phyloP scores from a whole-genome alignment of 2,113 vertebrate species.

The Muntiacus muntjak region DNA sequence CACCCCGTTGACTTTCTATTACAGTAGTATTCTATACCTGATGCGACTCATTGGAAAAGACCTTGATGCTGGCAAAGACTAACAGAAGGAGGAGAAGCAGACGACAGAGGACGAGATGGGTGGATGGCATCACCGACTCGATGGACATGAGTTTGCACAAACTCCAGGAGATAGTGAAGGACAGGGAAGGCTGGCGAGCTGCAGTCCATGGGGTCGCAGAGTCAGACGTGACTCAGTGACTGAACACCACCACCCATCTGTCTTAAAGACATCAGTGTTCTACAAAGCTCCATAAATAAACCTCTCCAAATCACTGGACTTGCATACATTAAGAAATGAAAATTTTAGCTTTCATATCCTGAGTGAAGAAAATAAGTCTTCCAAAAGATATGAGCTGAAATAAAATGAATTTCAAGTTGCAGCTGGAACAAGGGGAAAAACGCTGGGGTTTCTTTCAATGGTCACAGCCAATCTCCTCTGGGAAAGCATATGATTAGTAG shows the following conservation, averaged over 20 bases:
- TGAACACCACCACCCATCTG: background rate
- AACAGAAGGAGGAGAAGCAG: background rate
- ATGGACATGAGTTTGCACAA: background rate
- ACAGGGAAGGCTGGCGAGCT: background rate
- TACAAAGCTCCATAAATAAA: background rate
- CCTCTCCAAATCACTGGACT: background rate
- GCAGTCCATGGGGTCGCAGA: background rate
- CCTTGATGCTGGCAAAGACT: background rate
- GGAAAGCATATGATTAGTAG: slow-evolving; percentile 52
- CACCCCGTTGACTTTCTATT: background rate
- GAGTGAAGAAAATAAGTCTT: slow-evolving; percentile 19
- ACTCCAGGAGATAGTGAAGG: background rate
- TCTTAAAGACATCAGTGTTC: background rate
- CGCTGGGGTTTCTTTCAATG: slow-evolving; percentile 5
- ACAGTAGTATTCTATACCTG: background rate
- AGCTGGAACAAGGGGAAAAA: slow-evolving; percentile 30
- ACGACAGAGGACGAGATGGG: background rate
- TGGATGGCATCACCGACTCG: background rate
- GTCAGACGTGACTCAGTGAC: background rate
- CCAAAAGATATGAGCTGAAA: slow-evolving; percentile 51
- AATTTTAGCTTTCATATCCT: slow-evolving; percentile 7
- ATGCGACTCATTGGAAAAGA: background rate
- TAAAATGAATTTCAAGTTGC: slow-evolving; percentile 51
- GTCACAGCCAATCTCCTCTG: slow-evolving; percentile 41
- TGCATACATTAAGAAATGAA: background rate